Conservation (phyloP, 2,113 vertebrate species). For the Mormyrus lacerda region DNA sequence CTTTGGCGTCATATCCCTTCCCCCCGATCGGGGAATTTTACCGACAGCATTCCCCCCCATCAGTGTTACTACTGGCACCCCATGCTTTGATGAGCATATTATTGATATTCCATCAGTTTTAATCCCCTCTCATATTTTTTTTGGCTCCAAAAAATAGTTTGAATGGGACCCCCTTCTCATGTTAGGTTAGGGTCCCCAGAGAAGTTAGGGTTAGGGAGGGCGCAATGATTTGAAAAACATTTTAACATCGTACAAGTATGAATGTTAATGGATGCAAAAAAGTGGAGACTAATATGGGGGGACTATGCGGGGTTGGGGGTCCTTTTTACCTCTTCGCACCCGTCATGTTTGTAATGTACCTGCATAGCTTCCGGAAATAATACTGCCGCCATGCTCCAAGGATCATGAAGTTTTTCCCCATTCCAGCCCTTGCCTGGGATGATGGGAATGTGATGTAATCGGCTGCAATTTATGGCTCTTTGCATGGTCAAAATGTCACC, state of each 20-base stretch:
- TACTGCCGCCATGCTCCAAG: neutral
- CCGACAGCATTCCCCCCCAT: no score
- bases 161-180: neutral
- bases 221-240: neutral
- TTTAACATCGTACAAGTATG: neutral
- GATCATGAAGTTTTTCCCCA: neutral
- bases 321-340: neutral
- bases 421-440: neutral
- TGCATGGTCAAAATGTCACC: neutral
- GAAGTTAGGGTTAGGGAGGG: neutral
- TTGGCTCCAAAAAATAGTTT: no score
- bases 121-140: no score
- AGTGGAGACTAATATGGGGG: neutral
- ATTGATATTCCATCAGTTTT: no score
- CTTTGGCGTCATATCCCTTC: no score
- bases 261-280: neutral
- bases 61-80: no score
- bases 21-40: no score
- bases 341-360: neutral
- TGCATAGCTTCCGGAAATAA: neutral
- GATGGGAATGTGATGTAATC: constrained; percentile 1
- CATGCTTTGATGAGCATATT: no score
- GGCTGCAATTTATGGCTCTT: neutral
- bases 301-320: neutral
- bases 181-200: no score